These are phyloP conservation scores for Tachuris rubrigastra DNA, from an alignment of 2,113 vertebrate species.

Conservation along the genomic window DNA sequence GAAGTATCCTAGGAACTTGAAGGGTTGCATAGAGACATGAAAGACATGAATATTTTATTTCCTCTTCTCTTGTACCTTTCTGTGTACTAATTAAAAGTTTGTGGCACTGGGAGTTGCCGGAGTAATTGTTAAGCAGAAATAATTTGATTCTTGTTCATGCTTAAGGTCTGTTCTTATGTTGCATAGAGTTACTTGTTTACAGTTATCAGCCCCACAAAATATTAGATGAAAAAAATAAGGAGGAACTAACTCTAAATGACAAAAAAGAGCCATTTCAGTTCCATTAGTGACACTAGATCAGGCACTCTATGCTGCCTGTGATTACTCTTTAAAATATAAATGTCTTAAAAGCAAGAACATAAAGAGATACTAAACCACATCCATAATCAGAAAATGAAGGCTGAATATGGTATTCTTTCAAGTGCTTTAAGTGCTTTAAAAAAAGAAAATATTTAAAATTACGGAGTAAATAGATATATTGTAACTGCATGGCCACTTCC, in stretches of 20 bases:
- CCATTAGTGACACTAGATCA: background rate
- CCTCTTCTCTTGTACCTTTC: background rate
- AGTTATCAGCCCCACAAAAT: background rate
- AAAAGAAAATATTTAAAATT: background rate
- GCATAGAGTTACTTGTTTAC: background rate
- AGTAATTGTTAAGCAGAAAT: background rate
- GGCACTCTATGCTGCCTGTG: accelerated
- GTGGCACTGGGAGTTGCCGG: background rate
- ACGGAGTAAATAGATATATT: background rate
- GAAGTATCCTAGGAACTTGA: background rate
- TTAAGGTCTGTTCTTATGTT: background rate
- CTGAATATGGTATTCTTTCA: background rate
- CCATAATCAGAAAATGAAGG: background rate
- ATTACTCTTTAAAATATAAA: background rate
- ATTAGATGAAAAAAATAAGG: background rate
- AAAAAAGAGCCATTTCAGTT: background rate
- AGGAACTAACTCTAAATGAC: background rate
- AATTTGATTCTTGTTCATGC: background rate
- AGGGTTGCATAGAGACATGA: background rate
- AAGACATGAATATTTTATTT: background rate
- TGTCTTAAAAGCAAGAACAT: conserved; percentile 15
- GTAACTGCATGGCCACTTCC: background rate
- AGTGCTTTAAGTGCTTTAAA: background rate
- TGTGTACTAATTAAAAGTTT: background rate
- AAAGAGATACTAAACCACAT: background rate